Conservation (phyloP, 2,113 vertebrate species). For the Pithys albifrons region DNA sequence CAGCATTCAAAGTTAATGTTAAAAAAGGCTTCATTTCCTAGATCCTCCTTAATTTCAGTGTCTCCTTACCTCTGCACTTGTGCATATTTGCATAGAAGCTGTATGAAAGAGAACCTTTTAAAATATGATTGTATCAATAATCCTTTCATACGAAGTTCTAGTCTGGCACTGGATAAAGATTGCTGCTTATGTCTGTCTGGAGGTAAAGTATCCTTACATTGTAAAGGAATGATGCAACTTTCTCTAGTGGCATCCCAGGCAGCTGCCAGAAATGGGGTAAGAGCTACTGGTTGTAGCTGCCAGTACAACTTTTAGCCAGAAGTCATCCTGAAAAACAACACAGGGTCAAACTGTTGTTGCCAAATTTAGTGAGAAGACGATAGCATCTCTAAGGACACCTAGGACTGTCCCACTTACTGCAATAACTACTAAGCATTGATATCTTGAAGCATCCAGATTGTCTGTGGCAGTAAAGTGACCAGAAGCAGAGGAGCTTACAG, state of each 20-base stretch:
- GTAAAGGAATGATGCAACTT: not conserved
- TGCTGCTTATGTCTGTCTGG: not conserved
- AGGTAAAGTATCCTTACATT: not conserved
- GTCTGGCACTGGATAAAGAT: not conserved
- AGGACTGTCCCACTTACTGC: not conserved
- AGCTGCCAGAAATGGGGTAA: not conserved
- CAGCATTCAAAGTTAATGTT: not conserved
- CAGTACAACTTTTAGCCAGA: not conserved
- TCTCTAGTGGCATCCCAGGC: not conserved
- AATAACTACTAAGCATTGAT: not conserved
- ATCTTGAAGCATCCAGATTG: not conserved
- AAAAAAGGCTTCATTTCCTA: not conserved
- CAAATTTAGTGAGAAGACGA: not conserved
- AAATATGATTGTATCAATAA: not conserved
- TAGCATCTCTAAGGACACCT: not conserved
- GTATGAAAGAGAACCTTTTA: not conserved
- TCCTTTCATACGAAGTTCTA: not conserved
- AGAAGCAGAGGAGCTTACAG: not conserved
- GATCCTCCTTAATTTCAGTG: not conserved
- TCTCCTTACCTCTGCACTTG: not conserved
- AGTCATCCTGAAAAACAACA: not conserved
- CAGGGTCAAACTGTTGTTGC: not conserved
- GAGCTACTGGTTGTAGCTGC: not conserved
- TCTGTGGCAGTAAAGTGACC: not conserved
- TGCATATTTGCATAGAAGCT: not conserved